Conservation (phyloP, 2,797 vertebrate species). For the Coregonus suidteri region DNA sequence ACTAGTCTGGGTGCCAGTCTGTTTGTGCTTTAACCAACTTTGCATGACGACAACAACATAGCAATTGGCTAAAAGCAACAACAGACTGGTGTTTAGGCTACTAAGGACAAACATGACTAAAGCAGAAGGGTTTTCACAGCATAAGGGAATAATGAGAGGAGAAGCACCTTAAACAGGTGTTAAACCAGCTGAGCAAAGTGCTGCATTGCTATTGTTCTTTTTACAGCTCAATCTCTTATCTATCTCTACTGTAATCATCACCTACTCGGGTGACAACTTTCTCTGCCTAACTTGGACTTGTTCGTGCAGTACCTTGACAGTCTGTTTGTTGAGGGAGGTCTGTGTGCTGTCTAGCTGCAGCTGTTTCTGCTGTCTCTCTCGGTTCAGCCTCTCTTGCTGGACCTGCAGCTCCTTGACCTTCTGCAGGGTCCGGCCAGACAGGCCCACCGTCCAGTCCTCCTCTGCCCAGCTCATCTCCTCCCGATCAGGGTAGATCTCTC, state of each 20-base stretch:
- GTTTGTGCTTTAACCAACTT: background rate
- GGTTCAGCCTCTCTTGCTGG: constrained; percentile 74
- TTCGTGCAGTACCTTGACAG: constrained; percentile 61
- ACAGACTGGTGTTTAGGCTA: background rate
- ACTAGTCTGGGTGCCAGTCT: background rate
- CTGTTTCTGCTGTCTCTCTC: constrained; percentile 82
- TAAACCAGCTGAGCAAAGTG: no score
- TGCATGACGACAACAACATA: background rate
- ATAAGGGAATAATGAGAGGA: background rate
- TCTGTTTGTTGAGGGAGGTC: constrained; percentile 75
- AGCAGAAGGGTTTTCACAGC: background rate
- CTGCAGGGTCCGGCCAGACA: constrained; percentile 74
- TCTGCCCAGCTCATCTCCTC: constrained; percentile 81
- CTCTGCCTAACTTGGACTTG: background rate
- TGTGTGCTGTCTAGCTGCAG: constrained; percentile 80
- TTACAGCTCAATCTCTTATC: background rate
- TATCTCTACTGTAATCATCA: background rate
- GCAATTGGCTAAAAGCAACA: background rate
- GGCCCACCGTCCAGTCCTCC: constrained; percentile 82
- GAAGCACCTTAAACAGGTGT: background rate
- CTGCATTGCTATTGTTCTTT: background rate
- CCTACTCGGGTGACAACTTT: background rate
- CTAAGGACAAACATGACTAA: background rate
- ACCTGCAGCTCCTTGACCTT: constrained; percentile 79
- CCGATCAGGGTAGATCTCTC: constrained; percentile 20